These are phyloP conservation scores for Phataginus tricuspis DNA, from an alignment of 2,797 vertebrate species.

Conservation along the genomic window DNA sequence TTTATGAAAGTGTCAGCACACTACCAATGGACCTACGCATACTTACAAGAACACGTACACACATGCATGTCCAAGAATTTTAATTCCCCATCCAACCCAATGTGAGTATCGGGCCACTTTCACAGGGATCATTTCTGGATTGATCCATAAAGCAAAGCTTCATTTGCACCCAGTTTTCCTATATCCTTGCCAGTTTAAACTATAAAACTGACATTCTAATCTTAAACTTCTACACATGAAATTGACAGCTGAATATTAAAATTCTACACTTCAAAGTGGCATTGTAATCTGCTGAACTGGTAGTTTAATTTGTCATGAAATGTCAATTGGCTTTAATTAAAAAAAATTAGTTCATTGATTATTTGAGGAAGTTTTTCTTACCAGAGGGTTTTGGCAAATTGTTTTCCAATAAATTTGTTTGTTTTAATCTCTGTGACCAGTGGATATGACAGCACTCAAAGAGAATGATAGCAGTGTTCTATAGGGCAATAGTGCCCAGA, in stretches of 20 bases:
- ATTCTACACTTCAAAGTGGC: not conserved
- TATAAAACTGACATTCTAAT: not conserved
- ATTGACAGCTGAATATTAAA: conserved; percentile 11
- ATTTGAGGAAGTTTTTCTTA: conserved; percentile 14
- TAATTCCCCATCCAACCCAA: not conserved
- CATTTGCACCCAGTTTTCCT: conserved; percentile 18
- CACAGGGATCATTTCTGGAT: not conserved
- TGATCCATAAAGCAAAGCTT: not conserved
- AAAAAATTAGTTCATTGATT: not conserved
- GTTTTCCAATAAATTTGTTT: not conserved
- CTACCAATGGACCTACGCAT: not conserved
- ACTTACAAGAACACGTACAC: not conserved
- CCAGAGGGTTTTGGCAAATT: not conserved
- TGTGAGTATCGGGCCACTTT: not conserved
- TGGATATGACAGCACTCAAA: not conserved
- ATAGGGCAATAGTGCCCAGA: not conserved
- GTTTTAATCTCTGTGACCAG: not conserved
- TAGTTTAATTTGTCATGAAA: conserved; percentile 4
- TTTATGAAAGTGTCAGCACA: not conserved
- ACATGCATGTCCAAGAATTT: not conserved
- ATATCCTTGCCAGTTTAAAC: not conserved
- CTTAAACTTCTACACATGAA: not conserved
- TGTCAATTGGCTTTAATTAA: not conserved
- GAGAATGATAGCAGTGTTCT: not conserved
- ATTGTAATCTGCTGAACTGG: not conserved